These are phyloP conservation scores for Ichneumoninae sp. DNA, from an alignment of 2,888 invertebrate species.

Conservation along the genomic window DNA sequence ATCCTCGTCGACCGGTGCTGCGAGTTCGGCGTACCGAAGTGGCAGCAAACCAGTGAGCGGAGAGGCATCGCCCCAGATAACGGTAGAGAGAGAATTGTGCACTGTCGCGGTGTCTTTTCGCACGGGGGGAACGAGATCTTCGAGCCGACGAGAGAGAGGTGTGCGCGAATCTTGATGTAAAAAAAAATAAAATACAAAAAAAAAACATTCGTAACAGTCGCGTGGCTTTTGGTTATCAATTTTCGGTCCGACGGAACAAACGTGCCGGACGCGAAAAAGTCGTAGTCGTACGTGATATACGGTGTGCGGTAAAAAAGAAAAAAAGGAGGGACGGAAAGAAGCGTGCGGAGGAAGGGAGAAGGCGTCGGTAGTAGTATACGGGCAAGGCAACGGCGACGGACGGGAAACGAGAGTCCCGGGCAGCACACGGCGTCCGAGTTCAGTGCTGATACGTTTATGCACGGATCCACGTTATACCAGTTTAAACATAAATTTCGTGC, in stretches of 20 bases:
- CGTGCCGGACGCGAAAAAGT: conserved; percentile 38
- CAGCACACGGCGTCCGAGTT: conserved; percentile 51
- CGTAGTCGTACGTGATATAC: background rate
- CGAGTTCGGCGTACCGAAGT: conserved; percentile 61
- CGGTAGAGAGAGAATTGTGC: conserved; percentile 79
- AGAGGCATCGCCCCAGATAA: conserved; percentile 83
- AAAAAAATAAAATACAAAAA: conserved; percentile 23
- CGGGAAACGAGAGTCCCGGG: conserved; percentile 58
- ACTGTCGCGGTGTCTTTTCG: conserved; percentile 74
- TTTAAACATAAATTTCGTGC: conserved; percentile 22
- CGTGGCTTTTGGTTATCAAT: no score
- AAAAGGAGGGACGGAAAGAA: conserved; percentile 14
- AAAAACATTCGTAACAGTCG: background rate
- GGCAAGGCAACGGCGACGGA: conserved; percentile 58
- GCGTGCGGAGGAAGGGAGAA: conserved; percentile 31
- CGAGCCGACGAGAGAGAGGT: conserved; percentile 39
- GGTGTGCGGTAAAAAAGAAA: background rate
- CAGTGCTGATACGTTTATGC: conserved; percentile 41
- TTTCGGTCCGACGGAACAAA: conserved; percentile 9
- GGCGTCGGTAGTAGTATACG: conserved; percentile 57
- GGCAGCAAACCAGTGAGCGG: conserved; percentile 74
- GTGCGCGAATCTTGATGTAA: conserved; percentile 5
- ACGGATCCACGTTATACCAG: background rate
- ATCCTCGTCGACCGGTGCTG: conserved; percentile 55
- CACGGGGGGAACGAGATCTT: conserved; percentile 64